Conservation (phyloP, 1,140 invertebrate genomes). For the Lasioglossum baleicum region DNA sequence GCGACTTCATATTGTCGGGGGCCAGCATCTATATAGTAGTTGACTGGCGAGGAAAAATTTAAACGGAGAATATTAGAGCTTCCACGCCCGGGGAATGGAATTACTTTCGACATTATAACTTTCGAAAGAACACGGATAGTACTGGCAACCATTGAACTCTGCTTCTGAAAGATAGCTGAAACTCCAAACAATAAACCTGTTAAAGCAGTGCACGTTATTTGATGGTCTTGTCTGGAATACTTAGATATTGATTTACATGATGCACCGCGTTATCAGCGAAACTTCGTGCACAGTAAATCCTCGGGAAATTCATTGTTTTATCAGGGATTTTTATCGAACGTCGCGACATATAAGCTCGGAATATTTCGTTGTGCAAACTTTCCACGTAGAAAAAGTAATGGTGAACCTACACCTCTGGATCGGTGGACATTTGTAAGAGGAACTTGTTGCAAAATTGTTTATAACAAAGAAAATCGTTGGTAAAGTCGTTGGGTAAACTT, state of each 20-base stretch:
- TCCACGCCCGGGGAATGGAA: not conserved
- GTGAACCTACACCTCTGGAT: too few relatives aligned
- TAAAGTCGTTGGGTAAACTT: too few relatives aligned
- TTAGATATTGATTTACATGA: conserved; percentile 3
- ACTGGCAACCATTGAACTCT: too few relatives aligned
- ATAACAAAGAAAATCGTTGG: too few relatives aligned
- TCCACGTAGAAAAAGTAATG: too few relatives aligned
- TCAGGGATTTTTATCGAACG: not conserved
- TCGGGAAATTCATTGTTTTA: not conserved
- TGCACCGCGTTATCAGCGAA: too few relatives aligned
- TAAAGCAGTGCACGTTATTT: not conserved
- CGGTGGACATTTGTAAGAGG: too few relatives aligned
- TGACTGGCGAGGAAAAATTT: not conserved
- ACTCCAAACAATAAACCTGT: not conserved
- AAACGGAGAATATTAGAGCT: not conserved
- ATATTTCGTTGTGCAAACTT: too few relatives aligned
- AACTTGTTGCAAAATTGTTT: too few relatives aligned
- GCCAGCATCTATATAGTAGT: too few relatives aligned
- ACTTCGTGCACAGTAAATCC: not conserved
- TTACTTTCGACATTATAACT: not conserved
- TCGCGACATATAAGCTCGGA: too few relatives aligned
- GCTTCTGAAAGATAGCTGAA: not conserved
- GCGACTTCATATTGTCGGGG: not conserved
- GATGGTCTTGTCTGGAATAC: not conserved
- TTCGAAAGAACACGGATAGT: too few relatives aligned